These are phyloP conservation scores for Proterorhinus semilunaris DNA, from an alignment of 2,113 vertebrate species.

Conservation along the genomic window DNA sequence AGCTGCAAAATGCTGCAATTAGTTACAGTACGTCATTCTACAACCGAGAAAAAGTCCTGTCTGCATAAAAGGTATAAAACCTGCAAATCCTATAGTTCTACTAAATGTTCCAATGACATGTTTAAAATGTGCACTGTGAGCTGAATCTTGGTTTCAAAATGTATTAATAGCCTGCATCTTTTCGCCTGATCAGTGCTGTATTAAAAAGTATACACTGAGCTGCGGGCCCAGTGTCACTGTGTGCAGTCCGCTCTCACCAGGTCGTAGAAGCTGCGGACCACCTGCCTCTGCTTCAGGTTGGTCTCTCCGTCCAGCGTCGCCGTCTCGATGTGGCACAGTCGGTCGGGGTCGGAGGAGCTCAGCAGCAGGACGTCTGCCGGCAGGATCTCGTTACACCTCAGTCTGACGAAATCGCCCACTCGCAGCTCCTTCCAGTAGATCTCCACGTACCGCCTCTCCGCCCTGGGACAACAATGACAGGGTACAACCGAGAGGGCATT, in stretches of 20 bases:
- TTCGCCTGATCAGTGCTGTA: no score
- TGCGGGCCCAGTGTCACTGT: not conserved
- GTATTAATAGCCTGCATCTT: no score
- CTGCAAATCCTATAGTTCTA: no score
- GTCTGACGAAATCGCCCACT: conserved; percentile 92
- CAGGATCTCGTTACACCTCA: conserved; percentile 94
- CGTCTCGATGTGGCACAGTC: conserved; percentile 95
- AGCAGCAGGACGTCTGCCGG: conserved; percentile 93
- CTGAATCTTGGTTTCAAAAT: no score
- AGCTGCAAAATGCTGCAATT: no score
- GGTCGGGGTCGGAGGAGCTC: conserved; percentile 92
- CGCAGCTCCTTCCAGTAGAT: conserved; percentile 92
- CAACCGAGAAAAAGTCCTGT: no score
- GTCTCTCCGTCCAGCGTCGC: conserved; percentile 97
- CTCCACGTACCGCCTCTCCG: conserved; percentile 83
- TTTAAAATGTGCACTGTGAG: no score
- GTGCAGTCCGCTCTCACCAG: conserved; percentile 79
- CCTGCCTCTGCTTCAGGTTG: conserved; percentile 94
- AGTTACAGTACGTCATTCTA: no score
- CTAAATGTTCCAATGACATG: no score
- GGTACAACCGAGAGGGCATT: not conserved
- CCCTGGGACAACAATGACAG: conserved; percentile 67
- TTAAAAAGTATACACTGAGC: not conserved
- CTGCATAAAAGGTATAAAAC: no score
- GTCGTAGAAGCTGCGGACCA: conserved; percentile 89